A percentile compares a stretch with the other conserved stretches of the same genome.
These are phyloP conservation scores for Solenodon paradoxus DNA, from an alignment of 2,113 vertebrate species.

Conservation along the genomic window DNA sequence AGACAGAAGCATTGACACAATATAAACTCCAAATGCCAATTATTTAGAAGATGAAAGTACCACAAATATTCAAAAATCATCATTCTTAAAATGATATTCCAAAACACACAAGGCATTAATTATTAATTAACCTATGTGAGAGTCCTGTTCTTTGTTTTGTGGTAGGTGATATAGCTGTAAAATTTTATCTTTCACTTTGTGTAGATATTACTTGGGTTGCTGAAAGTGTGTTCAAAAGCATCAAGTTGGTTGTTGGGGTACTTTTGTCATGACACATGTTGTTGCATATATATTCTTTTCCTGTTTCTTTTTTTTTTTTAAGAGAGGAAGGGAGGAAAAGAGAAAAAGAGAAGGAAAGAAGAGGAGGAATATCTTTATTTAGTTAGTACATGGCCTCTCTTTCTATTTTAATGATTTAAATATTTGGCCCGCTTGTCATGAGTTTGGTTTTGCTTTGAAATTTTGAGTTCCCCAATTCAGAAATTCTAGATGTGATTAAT, in stretches of 20 bases:
- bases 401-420: background rate
- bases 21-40: background rate
- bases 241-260: background rate
- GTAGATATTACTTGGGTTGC: background rate
- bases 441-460: conserved; percentile 28
- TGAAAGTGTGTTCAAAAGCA: background rate
- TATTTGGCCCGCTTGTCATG: background rate
- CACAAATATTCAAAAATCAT: conserved; percentile 11
- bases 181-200: background rate
- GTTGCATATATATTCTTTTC: background rate
- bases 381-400: too few species aligned
- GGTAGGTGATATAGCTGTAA: background rate
- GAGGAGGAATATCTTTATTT: too few species aligned
- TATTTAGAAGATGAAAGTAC: background rate
- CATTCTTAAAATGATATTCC: background rate
- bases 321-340: too few species aligned
- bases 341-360: too few species aligned
- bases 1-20: background rate
- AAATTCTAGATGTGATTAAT: too few species aligned
- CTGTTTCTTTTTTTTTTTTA: too few species aligned
- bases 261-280: too few species aligned
- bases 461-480: background rate
- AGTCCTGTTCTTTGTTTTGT: background rate
- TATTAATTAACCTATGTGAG: background rate
- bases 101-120: background rate